Base-by-base conservation (phyloP, 2,888 invertebrate genomes). In the Gisinianus flammeolus region DNA sequence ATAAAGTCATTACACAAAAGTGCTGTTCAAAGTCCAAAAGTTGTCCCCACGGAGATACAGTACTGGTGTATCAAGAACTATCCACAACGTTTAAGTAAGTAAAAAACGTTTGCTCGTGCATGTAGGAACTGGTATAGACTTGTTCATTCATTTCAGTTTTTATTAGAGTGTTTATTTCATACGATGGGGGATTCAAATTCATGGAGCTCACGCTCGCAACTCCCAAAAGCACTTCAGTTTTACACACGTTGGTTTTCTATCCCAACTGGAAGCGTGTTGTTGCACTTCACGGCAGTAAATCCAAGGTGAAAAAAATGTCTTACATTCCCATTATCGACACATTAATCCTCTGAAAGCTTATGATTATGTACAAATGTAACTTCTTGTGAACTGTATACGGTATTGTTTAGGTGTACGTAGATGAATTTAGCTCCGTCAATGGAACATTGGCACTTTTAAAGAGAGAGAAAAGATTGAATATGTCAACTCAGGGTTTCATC, bases 1-100 rank as follows among this genome's bases (percentile, higher is more conserved):
- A 80, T 28, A 79, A 69, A 74, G 19, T 83, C 6, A 67, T 83
- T 0, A 69, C 70, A 22, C 82, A 82, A 68, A 80, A 64, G 35
- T 83, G 83, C 62, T 83, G 83, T 66, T 44, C 44, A n/a, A 82
- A 79, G 58, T 44, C 66, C 12, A 24, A 56, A 0, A 77, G 54
- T 44, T 84, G 84, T 67, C 74, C 78, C 16, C 69, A 79, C 31
- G 83, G 81, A 28, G 77, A 83, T 26, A 66, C 79, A 0, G 82
- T 83, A 5, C 72, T 84, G 26, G 81, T 81, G 0, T 83, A 81
- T 58, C 30, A 22, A 12, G 80, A 82, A 69, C 12, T 19, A 12
- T 77, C 81, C 8, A 0, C 28, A 0, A 66, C 75, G 6, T 71
- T 77, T 30, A 54, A 24, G 82, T 81, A 76, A 79, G 71, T 62